Evolutionary conservation across 2,113 vertebrate species (phyloP).

Genomic region (Thryonomys swinderianus): DNA sequence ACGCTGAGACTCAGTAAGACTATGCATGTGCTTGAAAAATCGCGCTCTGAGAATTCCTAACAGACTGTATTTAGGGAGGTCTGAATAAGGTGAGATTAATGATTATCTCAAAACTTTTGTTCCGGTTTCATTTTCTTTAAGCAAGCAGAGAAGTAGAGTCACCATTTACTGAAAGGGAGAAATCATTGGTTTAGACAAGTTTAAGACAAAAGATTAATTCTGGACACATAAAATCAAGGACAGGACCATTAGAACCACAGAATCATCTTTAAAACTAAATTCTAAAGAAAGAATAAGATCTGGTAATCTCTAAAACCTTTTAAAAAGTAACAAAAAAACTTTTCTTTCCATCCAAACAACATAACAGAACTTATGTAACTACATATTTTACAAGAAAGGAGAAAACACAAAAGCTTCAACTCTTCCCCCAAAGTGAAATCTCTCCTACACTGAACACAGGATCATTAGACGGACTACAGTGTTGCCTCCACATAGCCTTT

Average conservation of each 20-base stretch:
- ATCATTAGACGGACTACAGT: constrained; percentile 55
- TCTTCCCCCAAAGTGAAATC: constrained; percentile 57
- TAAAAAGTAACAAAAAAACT: background rate
- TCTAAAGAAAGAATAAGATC: background rate
- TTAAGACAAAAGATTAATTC: background rate
- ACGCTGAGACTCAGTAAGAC: background rate
- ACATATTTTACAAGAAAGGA: constrained; percentile 46
- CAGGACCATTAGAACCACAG: background rate
- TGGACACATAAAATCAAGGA: background rate
- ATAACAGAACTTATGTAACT: constrained; percentile 35
- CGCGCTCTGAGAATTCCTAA: background rate
- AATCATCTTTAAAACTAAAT: constrained; percentile 27
- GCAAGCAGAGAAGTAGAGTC: background rate
- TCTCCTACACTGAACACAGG: constrained; percentile 38
- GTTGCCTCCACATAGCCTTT: constrained; percentile 60
- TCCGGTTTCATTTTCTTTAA: background rate
- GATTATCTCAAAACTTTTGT: background rate
- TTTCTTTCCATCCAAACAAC: constrained; percentile 48
- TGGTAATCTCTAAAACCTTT: constrained; percentile 23
- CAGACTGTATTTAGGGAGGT: background rate
- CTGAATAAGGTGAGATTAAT: background rate
- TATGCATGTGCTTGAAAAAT: background rate
- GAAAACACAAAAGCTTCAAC: constrained; percentile 59
- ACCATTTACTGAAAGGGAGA: constrained; percentile 1
- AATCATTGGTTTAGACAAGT: background rate